Conservation (phyloP, 2,113 vertebrate genomes). For the Macrotis lagotis region DNA sequence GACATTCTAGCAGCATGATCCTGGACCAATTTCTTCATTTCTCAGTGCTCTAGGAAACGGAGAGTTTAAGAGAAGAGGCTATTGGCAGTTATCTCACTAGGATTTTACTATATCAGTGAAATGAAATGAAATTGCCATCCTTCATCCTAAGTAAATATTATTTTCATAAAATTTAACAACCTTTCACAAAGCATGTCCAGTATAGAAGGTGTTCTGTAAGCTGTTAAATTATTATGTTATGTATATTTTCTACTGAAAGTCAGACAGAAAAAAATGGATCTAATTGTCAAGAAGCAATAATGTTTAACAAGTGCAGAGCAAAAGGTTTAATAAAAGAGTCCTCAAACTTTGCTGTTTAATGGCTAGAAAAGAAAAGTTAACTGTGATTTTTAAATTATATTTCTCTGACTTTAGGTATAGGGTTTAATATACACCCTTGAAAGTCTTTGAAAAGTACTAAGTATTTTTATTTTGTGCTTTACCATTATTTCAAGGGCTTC, state of each 20-base stretch:
- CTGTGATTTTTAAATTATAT: constrained; percentile 41
- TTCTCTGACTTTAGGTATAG: constrained; percentile 40
- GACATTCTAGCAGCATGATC: not conserved
- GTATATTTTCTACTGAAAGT: not conserved
- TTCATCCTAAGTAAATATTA: not conserved
- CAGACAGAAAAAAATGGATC: not conserved
- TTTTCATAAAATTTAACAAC: not conserved
- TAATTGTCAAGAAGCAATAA: not conserved
- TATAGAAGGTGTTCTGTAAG: not conserved
- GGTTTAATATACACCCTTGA: constrained; percentile 66
- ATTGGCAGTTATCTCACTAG: not conserved
- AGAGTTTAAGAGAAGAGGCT: not conserved
- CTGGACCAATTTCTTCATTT: not conserved
- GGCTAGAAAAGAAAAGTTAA: constrained; percentile 22
- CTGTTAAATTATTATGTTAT: not conserved
- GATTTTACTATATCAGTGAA: not conserved
- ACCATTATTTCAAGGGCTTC: constrained; percentile 54
- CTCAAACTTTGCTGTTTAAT: constrained; percentile 59
- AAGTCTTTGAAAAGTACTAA: constrained; percentile 65
- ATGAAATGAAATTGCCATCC: not conserved
- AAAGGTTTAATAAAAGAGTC: constrained; percentile 40
- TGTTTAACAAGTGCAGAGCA: not conserved
- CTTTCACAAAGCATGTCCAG: not conserved
- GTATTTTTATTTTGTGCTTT: constrained; percentile 39
- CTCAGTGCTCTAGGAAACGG: not conserved